Base-by-base conservation (phyloP, 1,140 invertebrate genomes). In the Procambarus clarkii region DNA sequence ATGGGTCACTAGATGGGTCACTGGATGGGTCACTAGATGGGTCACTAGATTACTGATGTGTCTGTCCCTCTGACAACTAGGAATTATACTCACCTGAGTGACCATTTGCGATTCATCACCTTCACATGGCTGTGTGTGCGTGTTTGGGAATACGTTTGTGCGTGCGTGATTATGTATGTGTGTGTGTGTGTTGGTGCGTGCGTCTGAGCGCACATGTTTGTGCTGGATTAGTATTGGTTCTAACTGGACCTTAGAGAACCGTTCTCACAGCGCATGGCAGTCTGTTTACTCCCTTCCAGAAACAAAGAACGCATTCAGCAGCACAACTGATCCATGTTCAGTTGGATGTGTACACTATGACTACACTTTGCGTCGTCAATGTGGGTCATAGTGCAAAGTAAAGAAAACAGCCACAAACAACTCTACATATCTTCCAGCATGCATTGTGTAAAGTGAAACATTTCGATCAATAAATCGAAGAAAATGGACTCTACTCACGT, bases 371-470 rank as follows among this genome's bases (percentile, higher is more conserved):
- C 3, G 60, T 21, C 15, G 13, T 64, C 13, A 13, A 21, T 64
- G 60, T 18, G 13, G 3, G 8, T 34, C 34, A 34, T 58, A 58
- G 13, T 58, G 54, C 7, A 58, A 58, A 58, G 13, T 13, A 58
- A 58, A 13, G 54, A 58, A 58, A 58, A 58, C 54, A 58, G 18
- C 7, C 13, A 64, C 21, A 64, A 18, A 64, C 4, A 4, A 9
- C 34, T 4, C 3, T 18, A 21, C 21, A 64, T 18, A 34, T 4
- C 15, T 21, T 34, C 21, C 24, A 74, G 7, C 2, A 74, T 74
- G 69, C 69, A 34, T 34, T 34, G 24, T 74, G 69, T 74, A 74
- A 74, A 21, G n/a, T 74, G 69, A 74, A 74, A 74, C 34, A 74
- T 34, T 24, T 74, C 8, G 5, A 74, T 2, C n/a, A 21, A n/a